Percentiles rank a stretch among this genome's conserved stretches.
Evolutionary conservation across 2,113 vertebrate species (phyloP).

Genomic region (Grantiella picta): DNA sequence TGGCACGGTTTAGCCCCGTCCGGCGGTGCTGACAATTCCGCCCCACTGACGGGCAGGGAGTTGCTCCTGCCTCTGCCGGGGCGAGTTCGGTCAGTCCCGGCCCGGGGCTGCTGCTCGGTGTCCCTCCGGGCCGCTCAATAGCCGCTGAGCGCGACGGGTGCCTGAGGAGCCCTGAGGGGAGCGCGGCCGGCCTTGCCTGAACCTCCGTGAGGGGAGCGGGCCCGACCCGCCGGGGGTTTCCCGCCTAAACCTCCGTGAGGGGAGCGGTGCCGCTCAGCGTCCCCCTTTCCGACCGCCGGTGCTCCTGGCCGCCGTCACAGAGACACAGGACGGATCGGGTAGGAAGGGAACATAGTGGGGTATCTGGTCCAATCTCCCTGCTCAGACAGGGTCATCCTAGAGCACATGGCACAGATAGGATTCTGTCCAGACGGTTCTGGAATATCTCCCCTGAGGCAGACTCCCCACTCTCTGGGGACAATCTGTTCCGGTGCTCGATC

Average conservation of each 20-base stretch:
- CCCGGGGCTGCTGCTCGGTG: accelerated
- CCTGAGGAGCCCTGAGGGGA: neutral
- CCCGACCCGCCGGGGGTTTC: neutral
- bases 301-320: neutral
- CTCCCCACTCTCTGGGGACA: neutral
- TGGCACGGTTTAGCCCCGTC: no score
- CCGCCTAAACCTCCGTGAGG: neutral
- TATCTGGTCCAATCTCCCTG: neutral
- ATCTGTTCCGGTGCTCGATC: neutral
- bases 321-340: neutral
- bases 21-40: accelerated
- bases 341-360: neutral
- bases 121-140: no score
- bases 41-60: neutral
- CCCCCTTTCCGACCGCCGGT: neutral
- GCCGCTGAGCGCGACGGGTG: neutral
- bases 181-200: neutral
- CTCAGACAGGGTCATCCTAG: neutral
- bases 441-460: neutral
- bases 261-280: neutral
- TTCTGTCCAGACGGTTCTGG: neutral
- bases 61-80: no score
- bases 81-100: neutral
- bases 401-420: neutral
- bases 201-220: neutral